These are phyloP conservation scores for Copsychus sechellarum DNA, from an alignment of 2,113 vertebrate genomes.

Conservation along the genomic window DNA sequence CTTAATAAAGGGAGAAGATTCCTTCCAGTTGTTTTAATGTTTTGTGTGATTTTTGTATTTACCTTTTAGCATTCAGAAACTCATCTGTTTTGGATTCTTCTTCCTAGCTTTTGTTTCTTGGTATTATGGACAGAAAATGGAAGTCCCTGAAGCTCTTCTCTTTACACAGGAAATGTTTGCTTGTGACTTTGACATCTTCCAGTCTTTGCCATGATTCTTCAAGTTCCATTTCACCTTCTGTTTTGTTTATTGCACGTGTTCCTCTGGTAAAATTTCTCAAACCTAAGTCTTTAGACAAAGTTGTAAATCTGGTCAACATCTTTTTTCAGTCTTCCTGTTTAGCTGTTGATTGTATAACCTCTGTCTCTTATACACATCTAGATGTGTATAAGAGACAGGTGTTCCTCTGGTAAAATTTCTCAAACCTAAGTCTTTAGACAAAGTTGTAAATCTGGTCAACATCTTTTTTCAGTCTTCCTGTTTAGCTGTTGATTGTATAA, in stretches of 20 bases:
- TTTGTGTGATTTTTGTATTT: background rate
- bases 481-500: background rate
- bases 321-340: background rate
- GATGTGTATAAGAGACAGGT: too few species aligned
- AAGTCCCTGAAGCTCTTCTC: background rate
- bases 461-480: background rate
- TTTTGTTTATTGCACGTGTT: background rate
- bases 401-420: background rate
- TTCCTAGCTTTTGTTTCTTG: background rate
- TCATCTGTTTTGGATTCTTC: background rate
- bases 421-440: background rate
- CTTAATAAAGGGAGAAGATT: background rate
- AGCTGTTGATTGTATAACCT: background rate
- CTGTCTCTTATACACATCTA: too few species aligned
- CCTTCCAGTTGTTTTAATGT: background rate
- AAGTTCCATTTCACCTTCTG: background rate
- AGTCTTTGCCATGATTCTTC: background rate
- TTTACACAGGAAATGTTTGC: background rate
- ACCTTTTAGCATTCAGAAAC: background rate
- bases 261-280: background rate
- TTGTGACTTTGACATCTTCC: background rate
- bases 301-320: background rate
- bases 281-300: background rate
- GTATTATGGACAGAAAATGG: background rate
- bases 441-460: background rate